These are phyloP conservation scores for Remorina albescens DNA, from an alignment of 2,797 vertebrate genomes.

Conservation along the genomic window DNA sequence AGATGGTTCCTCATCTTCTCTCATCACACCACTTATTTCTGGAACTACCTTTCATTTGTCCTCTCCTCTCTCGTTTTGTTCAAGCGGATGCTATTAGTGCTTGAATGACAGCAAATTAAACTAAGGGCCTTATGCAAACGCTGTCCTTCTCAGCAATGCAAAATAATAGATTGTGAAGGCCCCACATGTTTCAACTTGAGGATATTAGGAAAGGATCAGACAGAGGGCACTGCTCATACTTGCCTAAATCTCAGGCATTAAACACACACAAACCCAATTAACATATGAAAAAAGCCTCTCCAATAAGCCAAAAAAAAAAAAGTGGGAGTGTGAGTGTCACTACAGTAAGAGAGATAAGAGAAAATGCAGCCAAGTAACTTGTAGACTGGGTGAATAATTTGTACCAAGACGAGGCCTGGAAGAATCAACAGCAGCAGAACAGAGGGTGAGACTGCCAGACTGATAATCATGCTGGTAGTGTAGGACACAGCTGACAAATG, in stretches of 20 bases:
- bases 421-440: constrained; percentile 37
- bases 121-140: constrained; percentile 57
- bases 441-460: constrained; percentile 34
- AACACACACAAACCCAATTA: constrained; percentile 26
- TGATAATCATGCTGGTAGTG: constrained; percentile 60
- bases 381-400: constrained; percentile 6
- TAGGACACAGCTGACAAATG: constrained; percentile 69
- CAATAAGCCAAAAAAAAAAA: constrained; percentile 21
- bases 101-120: constrained; percentile 64
- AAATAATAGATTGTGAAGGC: constrained; percentile 47
- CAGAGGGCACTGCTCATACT: constrained; percentile 45
- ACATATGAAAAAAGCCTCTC: constrained; percentile 20
- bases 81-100: constrained; percentile 49
- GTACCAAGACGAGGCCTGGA: constrained; percentile 8
- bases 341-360: background rate
- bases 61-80: constrained; percentile 18
- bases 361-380: constrained; percentile 12
- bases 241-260: constrained; percentile 38
- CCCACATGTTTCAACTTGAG: constrained; percentile 47
- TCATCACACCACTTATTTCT: constrained; percentile 33
- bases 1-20: constrained; percentile 45
- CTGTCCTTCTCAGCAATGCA: constrained; percentile 28
- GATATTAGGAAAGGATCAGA: constrained; percentile 55
- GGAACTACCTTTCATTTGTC: constrained; percentile 22
- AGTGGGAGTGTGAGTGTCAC: constrained; percentile 1